phyloP scores from a whole-genome alignment of 1,140 invertebrate genomes.

The Trachymyrmex septentrionalis region DNA sequence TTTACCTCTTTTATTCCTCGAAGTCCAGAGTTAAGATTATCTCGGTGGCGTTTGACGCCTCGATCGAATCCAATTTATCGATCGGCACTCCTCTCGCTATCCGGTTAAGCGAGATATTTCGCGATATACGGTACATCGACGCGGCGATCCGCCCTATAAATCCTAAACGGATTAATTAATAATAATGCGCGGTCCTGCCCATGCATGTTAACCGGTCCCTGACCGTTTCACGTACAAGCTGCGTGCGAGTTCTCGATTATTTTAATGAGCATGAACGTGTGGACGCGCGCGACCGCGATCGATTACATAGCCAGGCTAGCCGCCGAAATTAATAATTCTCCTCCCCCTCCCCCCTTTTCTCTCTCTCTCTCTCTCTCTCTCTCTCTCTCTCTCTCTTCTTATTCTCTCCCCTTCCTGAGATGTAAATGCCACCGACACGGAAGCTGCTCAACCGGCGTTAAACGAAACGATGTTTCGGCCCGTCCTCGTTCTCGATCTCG shows the following conservation, averaged over 20 bases:
- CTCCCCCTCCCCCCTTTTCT: background rate
- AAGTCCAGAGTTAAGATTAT: background rate
- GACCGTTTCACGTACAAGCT: conserved; percentile 45
- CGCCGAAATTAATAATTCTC: conserved; percentile 75
- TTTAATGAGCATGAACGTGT: conserved; percentile 71
- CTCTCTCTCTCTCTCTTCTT: background rate
- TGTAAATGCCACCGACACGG: conserved; percentile 42
- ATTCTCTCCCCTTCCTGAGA: background rate
- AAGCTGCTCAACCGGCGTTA: conserved; percentile 47
- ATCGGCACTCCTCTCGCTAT: conserved; percentile 40
- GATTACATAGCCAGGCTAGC: conserved; percentile 70
- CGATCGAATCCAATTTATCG: conserved; percentile 12
- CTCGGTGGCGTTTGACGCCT: background rate
- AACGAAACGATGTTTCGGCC: conserved; percentile 61
- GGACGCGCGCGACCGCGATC: conserved; percentile 67
- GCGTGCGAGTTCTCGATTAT: conserved; percentile 75
- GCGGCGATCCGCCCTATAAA: conserved; percentile 71
- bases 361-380: background rate
- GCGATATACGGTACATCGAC: background rate
- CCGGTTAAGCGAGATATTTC: conserved; percentile 9
- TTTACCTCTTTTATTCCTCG: background rate
- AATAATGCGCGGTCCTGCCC: conserved; percentile 72
- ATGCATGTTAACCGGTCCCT: conserved; percentile 70
- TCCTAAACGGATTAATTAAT: conserved; percentile 78
- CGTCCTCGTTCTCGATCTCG: conserved; percentile 20